A percentile compares a stretch with the other conserved stretches of the same genome.
Evolutionary conservation across 2,797 vertebrate genomes (phyloP).

Genomic region (Loriculus beryllinus): DNA sequence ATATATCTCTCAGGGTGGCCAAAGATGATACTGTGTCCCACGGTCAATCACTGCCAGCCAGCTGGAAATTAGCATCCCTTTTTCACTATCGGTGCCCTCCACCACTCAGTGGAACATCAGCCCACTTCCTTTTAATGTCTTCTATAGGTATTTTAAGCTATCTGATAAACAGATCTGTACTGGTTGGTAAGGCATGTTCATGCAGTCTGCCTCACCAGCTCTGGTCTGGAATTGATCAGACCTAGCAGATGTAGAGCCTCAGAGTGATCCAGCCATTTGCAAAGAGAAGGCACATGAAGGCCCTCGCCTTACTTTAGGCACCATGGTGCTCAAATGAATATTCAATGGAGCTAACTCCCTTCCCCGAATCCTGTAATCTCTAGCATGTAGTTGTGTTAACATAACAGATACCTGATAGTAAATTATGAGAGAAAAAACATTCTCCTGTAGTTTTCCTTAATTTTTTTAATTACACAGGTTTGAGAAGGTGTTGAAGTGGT

Average conservation of each 20-base stretch:
- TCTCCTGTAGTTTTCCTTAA: neutral
- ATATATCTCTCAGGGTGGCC: neutral
- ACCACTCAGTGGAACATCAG: rapidly evolving
- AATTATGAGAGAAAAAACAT: neutral
- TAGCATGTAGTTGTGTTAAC: neutral
- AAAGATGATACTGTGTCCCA: too few species aligned
- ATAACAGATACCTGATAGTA: neutral
- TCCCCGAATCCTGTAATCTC: neutral
- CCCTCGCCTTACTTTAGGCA: too few species aligned
- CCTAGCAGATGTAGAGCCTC: neutral
- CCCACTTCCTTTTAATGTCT: neutral
- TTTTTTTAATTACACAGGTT: neutral
- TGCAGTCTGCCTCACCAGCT: rapidly evolving
- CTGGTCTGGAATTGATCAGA: too few species aligned
- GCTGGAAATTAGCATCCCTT: neutral
- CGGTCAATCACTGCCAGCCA: neutral
- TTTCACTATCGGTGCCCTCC: neutral
- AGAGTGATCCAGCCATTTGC: rapidly evolving
- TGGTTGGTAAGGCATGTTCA: rapidly evolving
- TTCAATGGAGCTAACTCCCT: neutral
- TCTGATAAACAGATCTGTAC: neutral
- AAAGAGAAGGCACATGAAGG: rapidly evolving
- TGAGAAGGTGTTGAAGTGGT: neutral
- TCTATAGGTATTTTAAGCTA: rapidly evolving
- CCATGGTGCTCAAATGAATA: rapidly evolving